Percentiles rank a stretch among this genome's conserved stretches.
phyloP scores from a whole-genome alignment of 2,113 vertebrate genomes.

The Triplophysa rosa region DNA sequence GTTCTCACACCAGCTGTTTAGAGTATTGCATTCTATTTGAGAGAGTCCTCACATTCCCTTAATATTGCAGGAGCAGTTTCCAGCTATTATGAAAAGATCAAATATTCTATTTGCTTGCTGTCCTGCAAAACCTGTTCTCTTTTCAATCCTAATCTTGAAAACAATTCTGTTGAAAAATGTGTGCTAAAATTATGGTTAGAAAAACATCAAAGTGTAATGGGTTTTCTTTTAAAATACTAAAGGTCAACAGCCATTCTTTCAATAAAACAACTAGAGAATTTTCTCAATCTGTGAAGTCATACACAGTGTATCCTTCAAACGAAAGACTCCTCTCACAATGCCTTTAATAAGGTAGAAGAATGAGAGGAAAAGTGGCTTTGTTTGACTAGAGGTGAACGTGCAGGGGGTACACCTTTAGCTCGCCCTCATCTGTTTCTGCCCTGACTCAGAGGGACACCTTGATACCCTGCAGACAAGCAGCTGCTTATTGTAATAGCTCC shows the following conservation, averaged over 20 bases:
- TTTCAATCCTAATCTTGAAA: too few species aligned
- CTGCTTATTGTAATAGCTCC: conserved; percentile 64
- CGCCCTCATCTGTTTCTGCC: conserved; percentile 50
- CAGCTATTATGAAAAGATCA: too few species aligned
- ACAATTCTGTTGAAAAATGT: too few species aligned
- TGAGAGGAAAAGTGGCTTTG: background rate
- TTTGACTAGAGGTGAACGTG: conserved; percentile 43
- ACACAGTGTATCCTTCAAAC: conserved; percentile 19
- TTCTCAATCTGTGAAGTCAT: background rate
- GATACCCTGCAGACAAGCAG: conserved; percentile 69
- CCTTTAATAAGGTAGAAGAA: conserved; percentile 41
- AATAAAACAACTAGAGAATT: too few species aligned
- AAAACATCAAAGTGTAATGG: too few species aligned
- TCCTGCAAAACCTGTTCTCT: too few species aligned
- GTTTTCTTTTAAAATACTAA: too few species aligned
- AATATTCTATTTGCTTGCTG: too few species aligned
- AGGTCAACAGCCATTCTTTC: too few species aligned
- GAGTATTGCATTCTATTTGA: background rate
- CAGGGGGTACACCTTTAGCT: conserved; percentile 61
- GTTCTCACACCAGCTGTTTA: conserved; percentile 10
- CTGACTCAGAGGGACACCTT: conserved; percentile 56
- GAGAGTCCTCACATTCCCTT: too few species aligned
- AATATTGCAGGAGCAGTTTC: too few species aligned
- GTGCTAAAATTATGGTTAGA: too few species aligned
- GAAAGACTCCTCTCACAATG: conserved; percentile 21